phyloP scores from a whole-genome alignment of 2,797 vertebrate genomes.

The Chiloscyllium punctatum region DNA sequence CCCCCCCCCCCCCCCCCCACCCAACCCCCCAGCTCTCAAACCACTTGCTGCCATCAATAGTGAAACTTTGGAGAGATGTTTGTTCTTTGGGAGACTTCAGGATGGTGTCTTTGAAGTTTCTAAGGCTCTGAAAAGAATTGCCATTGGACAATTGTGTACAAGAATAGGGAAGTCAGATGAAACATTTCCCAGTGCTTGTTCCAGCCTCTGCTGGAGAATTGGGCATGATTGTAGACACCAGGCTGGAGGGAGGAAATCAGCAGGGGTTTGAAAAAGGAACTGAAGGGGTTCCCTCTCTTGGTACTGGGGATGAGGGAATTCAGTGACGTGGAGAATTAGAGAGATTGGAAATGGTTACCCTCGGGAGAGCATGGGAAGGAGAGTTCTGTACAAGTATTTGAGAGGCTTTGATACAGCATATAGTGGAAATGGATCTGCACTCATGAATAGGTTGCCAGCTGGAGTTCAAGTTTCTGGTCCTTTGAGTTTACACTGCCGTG shows the following conservation, averaged over 20 bases:
- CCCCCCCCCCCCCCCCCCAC: too few species aligned
- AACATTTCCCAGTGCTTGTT: neutral
- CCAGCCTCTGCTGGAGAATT: neutral
- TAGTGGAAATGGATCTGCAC: too few species aligned
- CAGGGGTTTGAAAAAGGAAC: neutral
- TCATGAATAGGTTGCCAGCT: neutral
- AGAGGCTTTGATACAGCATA: neutral
- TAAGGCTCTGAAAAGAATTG: neutral
- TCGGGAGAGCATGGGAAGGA: neutral
- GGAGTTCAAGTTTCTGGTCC: neutral
- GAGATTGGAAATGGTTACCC: neutral
- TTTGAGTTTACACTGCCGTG: too few species aligned
- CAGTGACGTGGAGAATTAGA: neutral
- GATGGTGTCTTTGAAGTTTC: neutral
- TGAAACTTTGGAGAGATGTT: neutral
- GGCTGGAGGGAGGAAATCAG: neutral
- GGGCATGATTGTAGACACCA: neutral
- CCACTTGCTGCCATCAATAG: neutral
- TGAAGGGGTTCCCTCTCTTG: too few species aligned
- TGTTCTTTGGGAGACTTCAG: neutral
- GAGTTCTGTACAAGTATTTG: neutral
- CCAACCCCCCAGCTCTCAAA: too few species aligned
- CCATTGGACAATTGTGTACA: too few species aligned
- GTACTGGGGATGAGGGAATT: neutral
- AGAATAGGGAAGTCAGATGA: too few species aligned